These are phyloP conservation scores for Hyperopisus bebe DNA, from an alignment of 2,113 vertebrate species.

Conservation along the genomic window DNA sequence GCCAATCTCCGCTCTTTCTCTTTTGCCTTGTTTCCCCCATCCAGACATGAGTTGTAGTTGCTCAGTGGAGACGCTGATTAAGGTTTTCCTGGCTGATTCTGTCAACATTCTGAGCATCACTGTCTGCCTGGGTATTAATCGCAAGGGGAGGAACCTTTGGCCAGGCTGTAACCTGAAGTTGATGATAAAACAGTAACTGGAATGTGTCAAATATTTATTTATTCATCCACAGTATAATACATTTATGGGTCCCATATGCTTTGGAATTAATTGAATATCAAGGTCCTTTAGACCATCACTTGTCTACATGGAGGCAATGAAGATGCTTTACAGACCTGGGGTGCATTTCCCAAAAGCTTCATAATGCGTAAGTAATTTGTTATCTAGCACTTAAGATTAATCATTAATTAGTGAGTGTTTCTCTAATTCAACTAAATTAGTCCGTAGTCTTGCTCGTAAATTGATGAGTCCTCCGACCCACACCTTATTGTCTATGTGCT, in stretches of 20 bases:
- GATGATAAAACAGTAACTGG: not conserved
- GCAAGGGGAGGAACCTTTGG: not conserved
- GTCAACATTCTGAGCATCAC: not conserved
- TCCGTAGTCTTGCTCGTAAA: not conserved
- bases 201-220: not conserved
- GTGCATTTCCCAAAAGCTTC: not conserved
- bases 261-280: not conserved
- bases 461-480: not conserved
- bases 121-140: not conserved
- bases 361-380: not conserved
- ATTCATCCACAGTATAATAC: not conserved
- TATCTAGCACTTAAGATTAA: not conserved
- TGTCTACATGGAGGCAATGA: not conserved
- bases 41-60: not conserved
- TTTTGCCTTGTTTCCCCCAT: not conserved
- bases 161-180: not conserved
- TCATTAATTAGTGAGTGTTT: not conserved
- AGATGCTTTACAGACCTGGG: not conserved
- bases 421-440: not conserved
- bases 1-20: conserved; percentile 4
- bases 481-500: not conserved
- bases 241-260: not conserved
- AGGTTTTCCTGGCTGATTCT: not conserved
- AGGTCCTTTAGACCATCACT: not conserved
- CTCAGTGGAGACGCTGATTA: not conserved